Evolutionary conservation across 2,888 invertebrate genomes (phyloP), one percentile per base, ranked within the genome.

Genomic region (Sylvicola fuscatus): DNA sequence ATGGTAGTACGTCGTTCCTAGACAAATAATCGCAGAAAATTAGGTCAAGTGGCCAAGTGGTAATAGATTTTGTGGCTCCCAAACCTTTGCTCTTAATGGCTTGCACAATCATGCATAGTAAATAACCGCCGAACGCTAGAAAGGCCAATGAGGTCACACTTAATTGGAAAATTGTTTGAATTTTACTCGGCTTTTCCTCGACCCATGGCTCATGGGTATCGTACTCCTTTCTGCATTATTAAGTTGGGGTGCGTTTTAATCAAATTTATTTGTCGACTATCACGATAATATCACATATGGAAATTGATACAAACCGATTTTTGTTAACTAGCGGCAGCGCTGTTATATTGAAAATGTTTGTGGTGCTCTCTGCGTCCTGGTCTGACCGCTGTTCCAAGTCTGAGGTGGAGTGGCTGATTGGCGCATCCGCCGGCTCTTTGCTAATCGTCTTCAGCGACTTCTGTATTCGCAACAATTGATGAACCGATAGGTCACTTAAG

Each of bases 101-200:
- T 46, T 78, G 74, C 16, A 81, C 73, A 35, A 83, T 72, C 33
- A 84, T 58, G 45, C 81, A 80, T 2, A 84, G 51, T 14, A 86
- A 56, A 49, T 86, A 86, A 2, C 83, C 84, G 1, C 82, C 84
- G 47, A 86, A 86, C 0, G 84, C 84, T 6, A 84, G 56, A 56
- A 84, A 84, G 0, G 84, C 75, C 36, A 84, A 55, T 0, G 80
- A 71, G 0, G 83, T 82, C 8, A 84, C 66, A 1, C 82, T 75
- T 43, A 78, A 63, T 41, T 82, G 76, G 47, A 84, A 83, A 35
- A 83, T 67, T 32, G 73, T 73, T 43, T 75, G 73, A 34, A 82
- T 61, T 51, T 76, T 76, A 3, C 68, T 66, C 16, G 68, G 63
- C 40, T 65, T 64, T 31, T 62, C 50, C 5, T 58, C 56, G 42